Percentiles rank a stretch among this genome's conserved stretches.
Conservation (phyloP, 1,140 invertebrate genomes). For the Phocides pigmalion region DNA sequence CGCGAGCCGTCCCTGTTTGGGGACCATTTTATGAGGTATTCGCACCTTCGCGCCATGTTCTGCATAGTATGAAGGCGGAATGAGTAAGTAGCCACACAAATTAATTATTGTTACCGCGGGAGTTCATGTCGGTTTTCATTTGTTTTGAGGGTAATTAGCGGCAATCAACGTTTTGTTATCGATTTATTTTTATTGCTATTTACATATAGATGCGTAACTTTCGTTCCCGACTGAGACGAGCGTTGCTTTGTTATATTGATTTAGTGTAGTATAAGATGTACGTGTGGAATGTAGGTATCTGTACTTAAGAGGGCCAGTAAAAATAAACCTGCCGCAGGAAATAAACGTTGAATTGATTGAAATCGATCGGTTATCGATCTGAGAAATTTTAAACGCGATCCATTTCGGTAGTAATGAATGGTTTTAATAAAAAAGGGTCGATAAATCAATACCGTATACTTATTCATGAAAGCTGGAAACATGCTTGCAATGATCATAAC, state of each 20-base stretch:
- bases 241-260: no score
- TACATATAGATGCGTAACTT: no score
- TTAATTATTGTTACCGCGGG: constrained; percentile 5
- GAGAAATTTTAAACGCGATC: background rate
- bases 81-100: no score
- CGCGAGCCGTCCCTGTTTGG: constrained; percentile 12
- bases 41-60: background rate
- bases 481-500: background rate
- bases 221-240: no score
- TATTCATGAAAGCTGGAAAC: background rate
- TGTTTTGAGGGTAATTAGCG: constrained; percentile 8
- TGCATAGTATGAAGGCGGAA: background rate
- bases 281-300: background rate
- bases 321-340: background rate
- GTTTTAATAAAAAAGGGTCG: background rate
- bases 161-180: background rate
- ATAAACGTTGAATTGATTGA: background rate
- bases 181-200: background rate
- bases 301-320: background rate
- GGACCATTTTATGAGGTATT: constrained; percentile 17
- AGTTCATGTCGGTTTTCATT: constrained; percentile 9
- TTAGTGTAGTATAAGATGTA: no score
- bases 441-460: background rate
- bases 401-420: background rate
- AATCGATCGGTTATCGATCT: background rate